Evolutionary conservation across 1,140 invertebrate species (phyloP).

Genomic region (Pseudomyrmex sp.): DNA sequence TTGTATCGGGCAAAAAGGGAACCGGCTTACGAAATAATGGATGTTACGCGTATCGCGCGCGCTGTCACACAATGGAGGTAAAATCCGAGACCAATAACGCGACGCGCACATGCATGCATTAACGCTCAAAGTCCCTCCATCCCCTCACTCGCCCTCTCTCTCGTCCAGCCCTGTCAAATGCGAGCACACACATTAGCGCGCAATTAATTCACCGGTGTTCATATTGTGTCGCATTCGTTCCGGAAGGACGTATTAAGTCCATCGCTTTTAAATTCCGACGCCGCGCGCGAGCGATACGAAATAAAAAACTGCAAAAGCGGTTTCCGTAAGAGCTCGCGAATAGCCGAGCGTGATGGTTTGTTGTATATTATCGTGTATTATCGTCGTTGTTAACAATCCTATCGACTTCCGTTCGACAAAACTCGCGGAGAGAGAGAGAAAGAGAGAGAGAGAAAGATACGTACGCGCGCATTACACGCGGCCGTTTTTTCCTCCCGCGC

Average conservation of each 20-base stretch:
- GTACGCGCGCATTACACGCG: neutral
- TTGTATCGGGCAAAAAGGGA: constrained; percentile 1
- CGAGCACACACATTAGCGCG: constrained; percentile 28
- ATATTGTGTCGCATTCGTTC: constrained; percentile 40
- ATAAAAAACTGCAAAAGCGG: neutral
- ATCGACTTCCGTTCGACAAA: neutral
- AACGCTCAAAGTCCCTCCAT: constrained; percentile 19
- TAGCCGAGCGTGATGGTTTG: too few species aligned
- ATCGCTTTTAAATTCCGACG: constrained; percentile 32
- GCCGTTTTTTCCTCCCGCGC: neutral
- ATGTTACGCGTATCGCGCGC: constrained; percentile 29
- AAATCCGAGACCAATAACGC: constrained; percentile 37
- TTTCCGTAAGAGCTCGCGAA: neutral
- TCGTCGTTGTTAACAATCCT: neutral
- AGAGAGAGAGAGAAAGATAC: too few species aligned
- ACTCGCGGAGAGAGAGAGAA: neutral
- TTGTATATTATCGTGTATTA: neutral
- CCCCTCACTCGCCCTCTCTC: neutral
- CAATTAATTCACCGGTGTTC: constrained; percentile 46
- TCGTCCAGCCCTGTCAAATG: neutral
- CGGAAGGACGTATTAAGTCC: constrained; percentile 31
- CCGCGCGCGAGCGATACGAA: neutral
- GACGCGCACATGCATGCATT: constrained; percentile 14
- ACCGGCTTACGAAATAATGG: constrained; percentile 18
- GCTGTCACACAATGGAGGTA: constrained; percentile 21